Percentiles rank a stretch among this genome's conserved stretches.
Conservation (phyloP, 2,113 vertebrate genomes). For the Scytalopus superciliaris region DNA sequence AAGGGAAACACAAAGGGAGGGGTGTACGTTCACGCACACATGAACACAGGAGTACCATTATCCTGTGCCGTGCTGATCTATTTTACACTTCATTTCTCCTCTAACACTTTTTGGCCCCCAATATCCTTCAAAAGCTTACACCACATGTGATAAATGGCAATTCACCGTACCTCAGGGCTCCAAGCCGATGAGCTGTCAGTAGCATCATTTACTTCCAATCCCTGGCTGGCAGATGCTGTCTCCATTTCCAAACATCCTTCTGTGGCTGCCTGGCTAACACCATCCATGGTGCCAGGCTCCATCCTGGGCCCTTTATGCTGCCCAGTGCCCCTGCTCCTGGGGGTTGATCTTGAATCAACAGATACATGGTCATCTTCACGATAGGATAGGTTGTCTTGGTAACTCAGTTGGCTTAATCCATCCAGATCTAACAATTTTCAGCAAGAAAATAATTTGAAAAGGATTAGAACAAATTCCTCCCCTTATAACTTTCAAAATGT, state of each 20-base stretch:
- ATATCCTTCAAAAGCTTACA: not conserved
- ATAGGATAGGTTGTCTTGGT: conserved; percentile 73
- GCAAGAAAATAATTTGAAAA: conserved; percentile 53
- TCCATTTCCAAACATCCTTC: conserved; percentile 74
- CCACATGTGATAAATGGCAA: not conserved
- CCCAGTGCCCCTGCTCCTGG: not conserved
- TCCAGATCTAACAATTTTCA: conserved; percentile 79
- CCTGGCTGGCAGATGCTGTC: conserved; percentile 61
- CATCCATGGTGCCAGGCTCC: not conserved
- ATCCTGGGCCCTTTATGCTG: conserved; percentile 3
- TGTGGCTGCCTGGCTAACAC: conserved; percentile 28
- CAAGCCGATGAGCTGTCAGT: conserved; percentile 84
- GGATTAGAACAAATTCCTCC: not conserved
- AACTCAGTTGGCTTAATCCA: conserved; percentile 70
- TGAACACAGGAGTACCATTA: not conserved
- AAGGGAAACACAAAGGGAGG: not conserved
- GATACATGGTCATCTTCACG: conserved; percentile 66
- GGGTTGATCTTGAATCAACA: conserved; percentile 42
- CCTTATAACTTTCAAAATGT: not conserved
- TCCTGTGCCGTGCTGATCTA: not conserved
- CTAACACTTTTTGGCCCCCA: not conserved
- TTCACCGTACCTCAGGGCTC: conserved; percentile 84
- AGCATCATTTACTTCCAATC: conserved; percentile 74
- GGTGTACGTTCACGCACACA: not conserved
- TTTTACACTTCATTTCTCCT: conserved; percentile 20